Percentiles rank a stretch among this genome's conserved stretches.
Conservation (phyloP, 2,888 invertebrate species). For the Ormyrus labotus region DNA sequence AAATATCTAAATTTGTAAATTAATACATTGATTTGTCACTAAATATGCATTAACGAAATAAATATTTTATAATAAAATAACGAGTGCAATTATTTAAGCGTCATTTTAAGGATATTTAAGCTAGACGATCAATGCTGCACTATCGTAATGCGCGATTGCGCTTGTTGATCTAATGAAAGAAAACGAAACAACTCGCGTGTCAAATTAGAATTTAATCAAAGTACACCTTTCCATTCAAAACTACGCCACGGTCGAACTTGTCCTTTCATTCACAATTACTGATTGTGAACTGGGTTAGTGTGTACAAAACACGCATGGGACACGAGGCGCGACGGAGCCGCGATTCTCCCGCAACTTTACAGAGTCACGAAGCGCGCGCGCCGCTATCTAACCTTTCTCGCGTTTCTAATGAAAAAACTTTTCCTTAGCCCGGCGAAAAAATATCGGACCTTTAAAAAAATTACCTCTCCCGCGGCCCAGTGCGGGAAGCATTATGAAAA, state of each 20-base stretch:
- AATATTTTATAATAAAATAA: no score
- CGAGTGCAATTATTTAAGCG: no score
- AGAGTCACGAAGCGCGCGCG: slow-evolving; percentile 1
- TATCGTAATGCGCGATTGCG: no score
- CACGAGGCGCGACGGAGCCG: neutral
- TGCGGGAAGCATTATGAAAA: neutral
- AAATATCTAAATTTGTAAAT: no score
- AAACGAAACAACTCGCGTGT: no score
- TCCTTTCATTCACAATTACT: slow-evolving; percentile 37
- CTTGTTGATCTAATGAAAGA: no score
- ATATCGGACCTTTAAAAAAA: slow-evolving; percentile 6
- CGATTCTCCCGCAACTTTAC: neutral
- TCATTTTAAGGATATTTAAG: no score
- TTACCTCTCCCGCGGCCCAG: neutral
- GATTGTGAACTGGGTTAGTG: slow-evolving; percentile 29
- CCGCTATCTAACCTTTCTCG: slow-evolving; percentile 5
- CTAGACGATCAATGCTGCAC: no score
- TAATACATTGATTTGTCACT: no score
- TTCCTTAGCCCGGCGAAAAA: slow-evolving; percentile 24
- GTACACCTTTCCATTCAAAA: neutral
- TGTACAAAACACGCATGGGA: neutral
- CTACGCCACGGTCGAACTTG: neutral
- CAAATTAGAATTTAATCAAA: neutral
- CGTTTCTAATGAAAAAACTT: slow-evolving; percentile 61
- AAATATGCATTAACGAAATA: no score